Percentiles rank a stretch among this genome's conserved stretches.
Conservation (phyloP, 2,797 vertebrate genomes). For the Peromyscus attwateri region DNA sequence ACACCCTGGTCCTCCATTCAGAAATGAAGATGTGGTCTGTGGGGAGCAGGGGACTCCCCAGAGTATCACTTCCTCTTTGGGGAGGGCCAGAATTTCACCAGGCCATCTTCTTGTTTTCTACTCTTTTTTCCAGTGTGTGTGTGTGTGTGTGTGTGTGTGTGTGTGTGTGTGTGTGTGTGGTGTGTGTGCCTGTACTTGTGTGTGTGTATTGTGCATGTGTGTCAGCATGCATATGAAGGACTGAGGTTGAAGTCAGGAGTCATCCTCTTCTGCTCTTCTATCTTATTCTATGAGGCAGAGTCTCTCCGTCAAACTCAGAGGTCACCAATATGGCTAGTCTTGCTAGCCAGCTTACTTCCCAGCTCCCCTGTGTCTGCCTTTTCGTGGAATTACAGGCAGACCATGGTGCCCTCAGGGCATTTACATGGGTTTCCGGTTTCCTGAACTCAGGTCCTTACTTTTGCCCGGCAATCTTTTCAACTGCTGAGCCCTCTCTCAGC, state of each 20-base stretch:
- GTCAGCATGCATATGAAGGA: neutral
- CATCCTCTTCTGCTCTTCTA: neutral
- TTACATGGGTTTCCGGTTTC: neutral
- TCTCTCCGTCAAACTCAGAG: neutral
- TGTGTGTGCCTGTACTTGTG: neutral
- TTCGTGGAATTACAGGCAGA: neutral
- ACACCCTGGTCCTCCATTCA: neutral
- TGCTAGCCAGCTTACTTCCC: neutral
- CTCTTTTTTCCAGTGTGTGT: neutral
- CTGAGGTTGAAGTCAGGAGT: neutral
- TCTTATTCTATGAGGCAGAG: neutral
- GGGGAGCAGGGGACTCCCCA: neutral
- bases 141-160: neutral
- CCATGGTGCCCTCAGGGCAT: neutral
- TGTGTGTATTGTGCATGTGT: neutral
- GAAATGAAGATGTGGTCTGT: neutral
- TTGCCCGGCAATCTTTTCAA: neutral
- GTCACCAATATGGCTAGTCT: neutral
- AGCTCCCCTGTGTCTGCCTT: neutral
- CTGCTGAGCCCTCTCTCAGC: neutral
- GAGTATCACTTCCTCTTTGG: neutral
- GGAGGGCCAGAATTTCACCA: conserved; percentile 6
- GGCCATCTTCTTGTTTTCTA: neutral
- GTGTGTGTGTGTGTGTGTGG: neutral
- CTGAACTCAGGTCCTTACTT: neutral